phyloP scores from a whole-genome alignment of 2,888 invertebrate species.

The Proisotoma minuta region DNA sequence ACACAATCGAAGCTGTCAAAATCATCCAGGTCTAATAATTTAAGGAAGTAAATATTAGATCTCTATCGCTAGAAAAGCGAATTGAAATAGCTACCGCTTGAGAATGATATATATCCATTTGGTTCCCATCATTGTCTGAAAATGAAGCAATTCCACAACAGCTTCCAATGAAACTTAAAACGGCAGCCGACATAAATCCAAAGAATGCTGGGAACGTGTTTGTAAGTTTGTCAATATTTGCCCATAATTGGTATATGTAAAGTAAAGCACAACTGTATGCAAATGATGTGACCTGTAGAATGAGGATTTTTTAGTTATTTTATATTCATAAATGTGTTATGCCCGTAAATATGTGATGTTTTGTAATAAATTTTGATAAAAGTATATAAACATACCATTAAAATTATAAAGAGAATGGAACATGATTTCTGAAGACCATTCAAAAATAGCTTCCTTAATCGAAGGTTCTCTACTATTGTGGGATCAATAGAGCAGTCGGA shows the following conservation, averaged over 20 bases:
- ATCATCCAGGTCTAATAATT: background rate
- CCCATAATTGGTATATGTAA: background rate
- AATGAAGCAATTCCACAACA: background rate
- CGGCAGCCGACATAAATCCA: background rate
- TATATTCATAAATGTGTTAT: no score
- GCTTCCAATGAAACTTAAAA: background rate
- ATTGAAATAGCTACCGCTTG: background rate
- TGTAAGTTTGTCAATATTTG: background rate
- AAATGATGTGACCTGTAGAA: background rate
- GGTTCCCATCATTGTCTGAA: background rate
- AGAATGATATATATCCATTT: background rate
- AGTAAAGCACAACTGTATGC: background rate
- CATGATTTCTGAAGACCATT: background rate
- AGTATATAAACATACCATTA: no score
- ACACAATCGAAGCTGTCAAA: background rate
- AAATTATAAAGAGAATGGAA: background rate
- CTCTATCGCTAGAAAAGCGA: background rate
- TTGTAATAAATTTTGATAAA: no score
- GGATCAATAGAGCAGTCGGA: no score
- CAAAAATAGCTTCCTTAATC: background rate
- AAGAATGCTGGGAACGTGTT: conserved; percentile 3
- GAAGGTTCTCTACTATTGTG: background rate
- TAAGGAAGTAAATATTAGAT: background rate
- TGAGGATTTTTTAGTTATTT: no score
- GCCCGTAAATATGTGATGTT: no score